Conservation (phyloP, 2,113 vertebrate species). For the Willisornis vidua region DNA sequence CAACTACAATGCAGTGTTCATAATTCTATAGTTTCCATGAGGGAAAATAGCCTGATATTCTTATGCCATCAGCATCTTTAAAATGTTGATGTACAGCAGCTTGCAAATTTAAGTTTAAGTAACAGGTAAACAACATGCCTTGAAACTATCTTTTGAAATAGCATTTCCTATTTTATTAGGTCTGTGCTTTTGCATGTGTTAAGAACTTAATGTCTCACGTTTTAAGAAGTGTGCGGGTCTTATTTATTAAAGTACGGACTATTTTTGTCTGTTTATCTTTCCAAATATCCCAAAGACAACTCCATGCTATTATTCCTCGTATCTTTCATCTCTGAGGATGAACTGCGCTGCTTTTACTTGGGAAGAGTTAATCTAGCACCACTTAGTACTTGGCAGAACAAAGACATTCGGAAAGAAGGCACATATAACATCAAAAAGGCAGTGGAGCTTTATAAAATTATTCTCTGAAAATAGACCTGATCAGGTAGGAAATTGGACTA, state of each 20-base stretch:
- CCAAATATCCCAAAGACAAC: background rate
- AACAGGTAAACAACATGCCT: background rate
- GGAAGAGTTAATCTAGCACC: constrained; percentile 5
- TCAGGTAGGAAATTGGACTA: background rate
- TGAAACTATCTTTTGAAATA: background rate
- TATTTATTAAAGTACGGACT: background rate
- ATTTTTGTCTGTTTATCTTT: background rate
- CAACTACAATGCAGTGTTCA: background rate
- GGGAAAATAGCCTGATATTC: background rate
- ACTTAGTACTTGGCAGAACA: background rate
- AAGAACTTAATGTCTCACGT: accelerated
- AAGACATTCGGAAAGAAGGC: background rate
- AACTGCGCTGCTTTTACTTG: background rate
- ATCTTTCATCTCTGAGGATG: background rate
- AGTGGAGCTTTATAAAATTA: background rate
- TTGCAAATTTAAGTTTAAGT: background rate
- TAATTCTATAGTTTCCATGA: background rate
- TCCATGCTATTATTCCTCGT: background rate
- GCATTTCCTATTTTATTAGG: background rate
- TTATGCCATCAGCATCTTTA: background rate
- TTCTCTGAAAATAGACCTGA: background rate
- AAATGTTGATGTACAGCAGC: background rate
- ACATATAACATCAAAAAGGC: background rate
- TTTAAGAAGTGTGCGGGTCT: background rate
- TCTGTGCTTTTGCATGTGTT: background rate